phyloP scores from a whole-genome alignment of 2,797 vertebrate genomes.

The Orientallactaga sibirica region DNA sequence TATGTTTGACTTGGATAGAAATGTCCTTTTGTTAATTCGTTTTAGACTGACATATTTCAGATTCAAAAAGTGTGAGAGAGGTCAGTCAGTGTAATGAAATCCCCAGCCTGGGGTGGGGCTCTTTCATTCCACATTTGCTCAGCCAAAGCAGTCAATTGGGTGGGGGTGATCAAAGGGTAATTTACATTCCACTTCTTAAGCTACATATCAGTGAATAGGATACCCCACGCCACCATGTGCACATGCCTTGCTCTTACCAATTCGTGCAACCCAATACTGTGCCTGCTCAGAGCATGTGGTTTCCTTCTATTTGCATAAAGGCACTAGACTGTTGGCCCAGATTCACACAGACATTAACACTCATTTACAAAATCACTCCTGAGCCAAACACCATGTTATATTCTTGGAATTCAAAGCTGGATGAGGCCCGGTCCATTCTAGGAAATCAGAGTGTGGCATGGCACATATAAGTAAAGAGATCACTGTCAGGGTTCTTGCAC shows the following conservation, averaged over 20 bases:
- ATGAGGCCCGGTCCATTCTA: not conserved
- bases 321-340: not conserved
- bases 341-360: not conserved
- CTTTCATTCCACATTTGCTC: not conserved
- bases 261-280: not conserved
- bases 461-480: not conserved
- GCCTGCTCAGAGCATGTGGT: not conserved
- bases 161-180: not conserved
- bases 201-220: not conserved
- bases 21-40: slow-evolving; percentile 33
- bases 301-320: slow-evolving; percentile 51
- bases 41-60: slow-evolving; percentile 22
- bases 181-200: not conserved
- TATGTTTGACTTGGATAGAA: not conserved
- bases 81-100: not conserved
- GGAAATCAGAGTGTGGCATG: not conserved
- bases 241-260: not conserved
- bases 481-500: not conserved
- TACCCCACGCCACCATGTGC: not conserved
- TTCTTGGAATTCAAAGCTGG: slow-evolving; percentile 16
- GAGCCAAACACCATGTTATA: not conserved
- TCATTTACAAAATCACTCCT: not conserved
- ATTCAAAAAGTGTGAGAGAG: not conserved
- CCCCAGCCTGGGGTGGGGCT: not conserved
- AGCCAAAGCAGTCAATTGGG: not conserved